These are phyloP conservation scores for Crambe crambe DNA, from an alignment of 37 sponge, comb jelly and placozoan genomes.

Conservation along the genomic window DNA sequence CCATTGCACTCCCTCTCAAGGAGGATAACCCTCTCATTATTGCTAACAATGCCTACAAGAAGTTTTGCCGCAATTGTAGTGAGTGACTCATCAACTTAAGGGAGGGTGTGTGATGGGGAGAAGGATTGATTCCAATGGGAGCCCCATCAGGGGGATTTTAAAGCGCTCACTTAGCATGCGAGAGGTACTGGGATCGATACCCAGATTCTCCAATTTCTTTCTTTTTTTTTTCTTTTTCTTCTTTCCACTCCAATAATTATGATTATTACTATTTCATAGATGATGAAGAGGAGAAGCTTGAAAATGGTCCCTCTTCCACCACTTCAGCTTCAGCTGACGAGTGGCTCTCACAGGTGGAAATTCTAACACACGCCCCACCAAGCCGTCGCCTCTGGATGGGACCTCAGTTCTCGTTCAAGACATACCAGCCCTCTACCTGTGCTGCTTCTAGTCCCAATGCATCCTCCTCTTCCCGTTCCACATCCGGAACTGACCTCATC, in stretches of 20 bases:
- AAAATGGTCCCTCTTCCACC: neutral
- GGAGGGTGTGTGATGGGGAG: no score
- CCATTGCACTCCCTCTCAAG: slow-evolving; percentile 30
- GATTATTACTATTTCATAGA: neutral
- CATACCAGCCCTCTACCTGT: slow-evolving; percentile 49
- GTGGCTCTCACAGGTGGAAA: slow-evolving; percentile 93
- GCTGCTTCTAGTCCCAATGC: neutral
- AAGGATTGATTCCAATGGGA: no score
- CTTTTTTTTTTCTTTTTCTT: neutral
- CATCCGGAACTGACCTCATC: slow-evolving; percentile 5
- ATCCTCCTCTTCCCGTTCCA: neutral
- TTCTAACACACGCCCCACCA: slow-evolving; percentile 89
- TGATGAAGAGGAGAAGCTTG: neutral
- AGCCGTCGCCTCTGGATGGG: slow-evolving; percentile 97
- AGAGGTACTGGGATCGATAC: no score
- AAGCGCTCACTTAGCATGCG: no score
- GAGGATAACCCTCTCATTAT: slow-evolving; percentile 55
- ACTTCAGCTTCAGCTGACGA: slow-evolving; percentile 24
- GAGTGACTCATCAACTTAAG: neutral
- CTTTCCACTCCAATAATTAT: neutral
- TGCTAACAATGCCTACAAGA: slow-evolving; percentile 28
- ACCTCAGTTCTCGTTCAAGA: slow-evolving; percentile 94
- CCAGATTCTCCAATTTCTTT: no score
- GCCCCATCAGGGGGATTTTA: no score
- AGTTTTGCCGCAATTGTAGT: neutral